Evolutionary conservation across 2,797 vertebrate species (phyloP), one percentile per base, ranked within the genome.

Genomic region (Epinephelus coioides): DNA sequence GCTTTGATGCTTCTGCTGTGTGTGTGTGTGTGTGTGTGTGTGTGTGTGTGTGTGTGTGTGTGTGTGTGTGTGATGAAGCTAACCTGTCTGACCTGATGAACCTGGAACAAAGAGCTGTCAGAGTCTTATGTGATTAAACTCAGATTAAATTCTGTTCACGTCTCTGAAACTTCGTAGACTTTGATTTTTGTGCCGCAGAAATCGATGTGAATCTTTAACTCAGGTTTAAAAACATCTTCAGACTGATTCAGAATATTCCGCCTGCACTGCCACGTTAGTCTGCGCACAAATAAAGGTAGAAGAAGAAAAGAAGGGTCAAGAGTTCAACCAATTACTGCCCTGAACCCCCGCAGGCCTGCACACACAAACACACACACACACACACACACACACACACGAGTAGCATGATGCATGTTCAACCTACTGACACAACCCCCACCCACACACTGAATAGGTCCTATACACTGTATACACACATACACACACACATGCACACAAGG

Each of bases 231-330:
- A 17, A 11, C 17, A 9, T 14, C 21, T 53, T 34, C 27, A 49
- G 18, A 47, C 30, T 51, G n/a, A 62, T 25, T 49, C 13, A n/a
- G 5, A 47, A 11, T 62, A 8, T 4, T 73, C 40, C 0, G 19
- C 21, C 40, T 17, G 63, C 8, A 19, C 40, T 7, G 53, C 43
- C 4, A 6, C 6, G 19, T 23, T 13, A 8, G 9, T 14, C 38
- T 8, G 57, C n/a, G 2, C 21, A 12, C 25, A 57, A 19, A 69
- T 0, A 25, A 50, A 65, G 30, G 38, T 8, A 65, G 43, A 55
- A 53, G 63, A 57, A 73, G 51, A 64, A 51, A 67, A 60, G 25
- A 56, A 73, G 69, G 69, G 73, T 84, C 57, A 55, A 43, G 40
- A 60, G 77, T 49, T 69, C 68, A 44, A 60, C 53, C 69, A 63